Base-by-base conservation (phyloP, 2,888 invertebrate species). In the Thymelicus acteon region DNA sequence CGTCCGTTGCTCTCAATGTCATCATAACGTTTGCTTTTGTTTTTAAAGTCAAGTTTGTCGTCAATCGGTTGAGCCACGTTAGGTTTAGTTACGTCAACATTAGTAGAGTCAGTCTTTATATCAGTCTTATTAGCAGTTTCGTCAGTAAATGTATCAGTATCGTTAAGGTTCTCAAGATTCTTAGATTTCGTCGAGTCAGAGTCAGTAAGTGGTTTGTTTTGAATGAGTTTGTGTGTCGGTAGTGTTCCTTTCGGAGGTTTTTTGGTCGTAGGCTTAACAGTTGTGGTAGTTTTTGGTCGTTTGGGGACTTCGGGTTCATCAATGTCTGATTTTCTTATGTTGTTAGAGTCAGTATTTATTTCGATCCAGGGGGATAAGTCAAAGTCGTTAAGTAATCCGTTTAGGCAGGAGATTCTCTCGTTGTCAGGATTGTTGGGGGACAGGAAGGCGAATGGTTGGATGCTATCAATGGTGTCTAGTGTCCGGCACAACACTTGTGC, bases 401-500 rank as follows among this genome's bases (percentile, higher is more conserved):
- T 93, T 31, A 89, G 82, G 79, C 96, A 96, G 0, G 95, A 85
- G 54, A 95, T 83, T 69, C 96, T 89, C 63, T 89, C 86, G 78
- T 96, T 96, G 78, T 95, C 94, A 67, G 94, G 85, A 69, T 93
- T 90, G 78, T 96, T 96, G 0, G 95, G 85, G 8, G 95, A 91
- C 6, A 96, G 90, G 81, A 97, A 96, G 0, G 95, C 96, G 77
- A 96, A 96, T 0, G 96, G 96, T 82, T 97, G 97, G 52, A 97
- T 90, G 19, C 94, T 96, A 74, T 95, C 95, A 54, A 97, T 95
- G 48, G 94, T 94, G 76, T 94, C 95, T 78, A 96, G 90, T 0
- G 96, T 96, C 63, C 95, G 94, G 80, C 97, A 97, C 7, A 97
- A 88, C 3, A 97, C 94, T 81, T 97, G 96, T 0, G 97, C 95